Base-by-base conservation (phyloP, 2,888 invertebrate genomes). In the Campoplex nolae region DNA sequence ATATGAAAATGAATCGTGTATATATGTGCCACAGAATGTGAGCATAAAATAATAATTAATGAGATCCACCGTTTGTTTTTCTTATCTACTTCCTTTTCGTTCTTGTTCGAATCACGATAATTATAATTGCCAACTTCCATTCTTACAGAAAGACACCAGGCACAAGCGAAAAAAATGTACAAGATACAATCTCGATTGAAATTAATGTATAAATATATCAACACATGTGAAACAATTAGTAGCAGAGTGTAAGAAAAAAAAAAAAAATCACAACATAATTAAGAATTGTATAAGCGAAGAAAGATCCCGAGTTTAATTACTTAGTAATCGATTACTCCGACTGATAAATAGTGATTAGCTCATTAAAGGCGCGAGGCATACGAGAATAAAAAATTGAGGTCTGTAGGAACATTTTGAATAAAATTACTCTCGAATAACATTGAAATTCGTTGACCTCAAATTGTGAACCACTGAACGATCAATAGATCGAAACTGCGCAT, bases 81-180 rank as follows among this genome's bases (percentile, higher is more conserved):
- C 51, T 81, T 35, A 42, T 71, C 51, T 32, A 16, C 48, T 13
- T 16, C 38, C 38, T n/a, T 28, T 56, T 13, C 45, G 68, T 70
- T 83, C 76, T 86, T 54, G 79, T 48, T 70, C 38, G 56, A 28
- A 76, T 84, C 73, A n/a, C 67, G 54, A 86, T 83, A 71, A 71
- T 48, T 13, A 65, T 78, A 85, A 85, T 86, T 84, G 54, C 77
- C 48, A 81, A 84, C 84, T 67, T 81, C 83, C 85, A 86, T 38
- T 76, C 54, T 13, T 56, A 75, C 48, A 16, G 6, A 67, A 38
- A 35, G 38, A 8, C 23, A n/a, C 8, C 1, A 23, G 23, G 23
- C 16, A 75, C 13, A n/a, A n/a, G 18, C 38, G 38, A 38, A 23
- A 42, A 16, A 51, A 76, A 54, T 58, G 23, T 35, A 38, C 65